Conservation (phyloP, 1,140 invertebrate species). For the Habropoda laboriosa region DNA sequence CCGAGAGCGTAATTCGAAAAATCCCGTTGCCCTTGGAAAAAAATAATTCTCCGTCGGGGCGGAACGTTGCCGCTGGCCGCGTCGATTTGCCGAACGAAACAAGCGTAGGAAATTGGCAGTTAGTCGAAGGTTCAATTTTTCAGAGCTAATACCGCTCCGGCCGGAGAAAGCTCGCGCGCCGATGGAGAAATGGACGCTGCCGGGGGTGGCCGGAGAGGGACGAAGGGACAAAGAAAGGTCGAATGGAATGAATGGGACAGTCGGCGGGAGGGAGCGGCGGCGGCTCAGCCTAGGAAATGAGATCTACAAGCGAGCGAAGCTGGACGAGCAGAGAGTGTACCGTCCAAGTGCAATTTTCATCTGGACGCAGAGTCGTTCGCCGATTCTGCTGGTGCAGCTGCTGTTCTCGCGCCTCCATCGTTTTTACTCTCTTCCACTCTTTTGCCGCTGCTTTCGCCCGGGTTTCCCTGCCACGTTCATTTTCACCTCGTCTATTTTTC, state of each 20-base stretch:
- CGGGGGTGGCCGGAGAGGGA: too few relatives aligned
- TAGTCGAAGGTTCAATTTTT: slow-evolving; percentile 70
- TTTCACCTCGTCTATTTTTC: slow-evolving; percentile 14
- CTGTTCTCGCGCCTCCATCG: slow-evolving; percentile 24
- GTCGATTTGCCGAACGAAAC: slow-evolving; percentile 56
- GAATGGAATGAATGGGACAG: slow-evolving; percentile 38
- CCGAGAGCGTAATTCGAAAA: too few relatives aligned
- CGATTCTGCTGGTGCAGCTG: slow-evolving; percentile 28
- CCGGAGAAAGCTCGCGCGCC: neutral
- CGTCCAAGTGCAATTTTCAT: slow-evolving; percentile 71
- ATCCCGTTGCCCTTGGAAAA: neutral
- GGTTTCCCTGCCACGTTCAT: neutral
- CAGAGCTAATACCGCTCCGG: slow-evolving; percentile 61
- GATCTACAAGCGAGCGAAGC: slow-evolving; percentile 61
- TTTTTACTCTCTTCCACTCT: neutral
- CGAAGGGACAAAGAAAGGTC: slow-evolving; percentile 9
- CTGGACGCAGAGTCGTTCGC: slow-evolving; percentile 21
- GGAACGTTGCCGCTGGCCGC: neutral
- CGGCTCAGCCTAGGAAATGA: slow-evolving; percentile 66
- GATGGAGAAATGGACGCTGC: slow-evolving; percentile 17
- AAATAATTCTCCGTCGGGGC: neutral
- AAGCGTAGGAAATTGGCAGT: slow-evolving; percentile 68
- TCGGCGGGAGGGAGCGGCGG: neutral
- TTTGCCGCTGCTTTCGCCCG: neutral
- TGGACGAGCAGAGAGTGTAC: slow-evolving; percentile 39